Base-by-base conservation (phyloP, 2,888 invertebrate species). In the Arge pagana region DNA sequence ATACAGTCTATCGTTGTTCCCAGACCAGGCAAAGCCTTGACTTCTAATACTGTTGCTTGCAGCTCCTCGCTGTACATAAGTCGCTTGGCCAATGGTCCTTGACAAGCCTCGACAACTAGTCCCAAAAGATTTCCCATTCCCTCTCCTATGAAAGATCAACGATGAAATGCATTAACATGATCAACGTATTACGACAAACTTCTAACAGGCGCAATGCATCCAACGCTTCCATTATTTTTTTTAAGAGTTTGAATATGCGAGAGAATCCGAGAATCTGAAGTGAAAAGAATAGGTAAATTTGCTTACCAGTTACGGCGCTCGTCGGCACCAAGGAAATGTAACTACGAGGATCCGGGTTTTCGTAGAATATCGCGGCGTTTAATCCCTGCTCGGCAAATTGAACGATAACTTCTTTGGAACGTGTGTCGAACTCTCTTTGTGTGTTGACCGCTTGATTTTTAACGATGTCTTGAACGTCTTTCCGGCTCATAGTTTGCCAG, bases 1-100 rank as follows among this genome's bases (percentile, higher is more conserved):
- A 99, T 98, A 16, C 97, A 93, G 82, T 99, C 99, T 66, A 99
- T 96, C 2, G 99, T 99, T 41, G 98, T 99, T 45, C 97, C 97
- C 55, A 99, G 81, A 26, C 99, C 99, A 16, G 96, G 87, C 69
- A 98, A 90, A 0, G 96, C 95, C 83, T 98, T 98, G 28, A 98
- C 97, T 81, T 90, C 89, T 11, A 90, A 78, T 23, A 90, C 89
- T 2, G 87, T 90, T 16, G 92, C 93, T 66, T 96, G 90, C 59
- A 99, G 79, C 69, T 97, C 95, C 55, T 96, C 90, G 2, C 91
- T 90, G 80, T 90, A 97, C 80, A 95, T 88, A 4, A 99, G 81
- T 53, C 95, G 81, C 74, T 95, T 92, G 53, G 93, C 87, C 67
- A 97, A 79, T 71, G 91, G 87, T 15, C 86, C 90, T 77, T 99